Base-by-base conservation (phyloP, 2,888 invertebrate species). In the Podotricha telesiphe region DNA sequence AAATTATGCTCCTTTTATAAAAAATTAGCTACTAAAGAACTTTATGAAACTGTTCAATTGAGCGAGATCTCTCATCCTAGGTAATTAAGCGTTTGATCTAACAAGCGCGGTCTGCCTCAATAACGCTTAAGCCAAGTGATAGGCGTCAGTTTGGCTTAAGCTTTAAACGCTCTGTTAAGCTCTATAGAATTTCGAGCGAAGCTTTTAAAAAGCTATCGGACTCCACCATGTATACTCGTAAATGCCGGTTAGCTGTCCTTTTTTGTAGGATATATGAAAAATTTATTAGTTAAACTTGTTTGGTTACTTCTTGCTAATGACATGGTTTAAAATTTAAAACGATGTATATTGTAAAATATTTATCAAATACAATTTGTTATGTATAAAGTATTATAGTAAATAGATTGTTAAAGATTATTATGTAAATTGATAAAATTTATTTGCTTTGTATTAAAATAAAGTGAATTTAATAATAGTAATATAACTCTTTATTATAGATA, bases 121-220 rank as follows among this genome's bases (percentile, higher is more conserved):
- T 70, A 70, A 64, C 70, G 70, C 40, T 55, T 70, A 67, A 70
- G 59, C 67, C 70, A 53, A 67, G 59, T 56, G 63, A 70, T 67
- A 47, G 59, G 64, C 67, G 63, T 61, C 51, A 67, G 82, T 82
- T 82, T 76, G 71, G 72, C 75, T 79, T 76, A 81, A 82, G 80
- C 82, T 50, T 58, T 55, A 63, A 55, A 56, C 65, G 55, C 56
- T 56, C 58, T 65, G 45, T 56, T 65, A 50, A 65, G 37, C 58
- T 40, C 58, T 59, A 50, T 66, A 58, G 58, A 58, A 40, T 59
- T 66, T 22, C 42, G 45, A 59, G 45, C 42, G 59, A 58, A 59
- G 59, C 59, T 59, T 59, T 59, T 59, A 59, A 59, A 59, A 45
- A 59, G 59, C 59, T 59, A 59, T 59, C 59, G 59, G 45, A 59